Percentiles rank a stretch among this genome's conserved stretches.
phyloP scores from a whole-genome alignment of 2,113 vertebrate species.

The Sturnira hondurensis region DNA sequence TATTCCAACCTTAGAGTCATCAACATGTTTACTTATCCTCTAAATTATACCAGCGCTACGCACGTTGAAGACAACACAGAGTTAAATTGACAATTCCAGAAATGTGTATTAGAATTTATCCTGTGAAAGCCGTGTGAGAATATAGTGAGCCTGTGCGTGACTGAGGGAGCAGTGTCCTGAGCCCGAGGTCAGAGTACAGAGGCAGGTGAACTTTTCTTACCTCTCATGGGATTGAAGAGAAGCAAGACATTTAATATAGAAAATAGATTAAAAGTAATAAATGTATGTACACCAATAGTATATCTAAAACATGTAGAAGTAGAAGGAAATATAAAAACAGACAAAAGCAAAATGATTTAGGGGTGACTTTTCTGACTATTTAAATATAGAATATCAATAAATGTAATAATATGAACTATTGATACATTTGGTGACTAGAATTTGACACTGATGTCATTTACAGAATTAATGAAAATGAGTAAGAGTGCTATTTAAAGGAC shows the following conservation, averaged over 20 bases:
- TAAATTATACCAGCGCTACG: background rate
- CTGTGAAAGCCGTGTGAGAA: background rate
- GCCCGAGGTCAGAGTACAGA: background rate
- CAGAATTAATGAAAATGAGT: background rate
- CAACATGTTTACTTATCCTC: background rate
- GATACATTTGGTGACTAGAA: background rate
- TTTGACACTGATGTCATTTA: background rate
- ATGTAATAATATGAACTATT: background rate
- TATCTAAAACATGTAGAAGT: background rate
- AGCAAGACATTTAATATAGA: background rate
- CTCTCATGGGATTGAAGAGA: background rate
- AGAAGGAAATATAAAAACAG: background rate
- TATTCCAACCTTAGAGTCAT: background rate
- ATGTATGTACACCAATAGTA: background rate
- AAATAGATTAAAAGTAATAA: background rate
- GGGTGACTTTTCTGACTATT: background rate
- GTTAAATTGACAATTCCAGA: background rate
- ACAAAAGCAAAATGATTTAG: background rate
- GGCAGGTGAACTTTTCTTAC: background rate
- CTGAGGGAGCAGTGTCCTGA: background rate
- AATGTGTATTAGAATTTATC: background rate
- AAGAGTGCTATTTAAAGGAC: background rate
- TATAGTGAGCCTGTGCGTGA: background rate
- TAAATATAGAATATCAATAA: constrained; percentile 2
- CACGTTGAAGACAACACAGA: background rate